A percentile compares a stretch with the other conserved stretches of the same genome.
Evolutionary conservation across 2,797 vertebrate species (phyloP).

Genomic region (Alfaro cultratus): DNA sequence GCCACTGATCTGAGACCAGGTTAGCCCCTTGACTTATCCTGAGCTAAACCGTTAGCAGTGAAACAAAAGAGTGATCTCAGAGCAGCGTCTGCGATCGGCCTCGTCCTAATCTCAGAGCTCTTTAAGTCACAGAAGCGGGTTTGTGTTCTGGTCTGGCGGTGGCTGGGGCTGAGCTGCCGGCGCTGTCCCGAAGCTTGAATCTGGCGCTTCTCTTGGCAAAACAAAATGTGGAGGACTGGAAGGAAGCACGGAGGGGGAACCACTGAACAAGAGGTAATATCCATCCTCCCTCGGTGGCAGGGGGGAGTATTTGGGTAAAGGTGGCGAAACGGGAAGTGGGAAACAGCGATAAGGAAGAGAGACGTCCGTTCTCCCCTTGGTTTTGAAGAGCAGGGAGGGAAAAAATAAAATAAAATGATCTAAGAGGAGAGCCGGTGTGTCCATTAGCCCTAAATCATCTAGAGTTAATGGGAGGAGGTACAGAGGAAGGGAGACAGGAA

Average conservation of each 20-base stretch:
- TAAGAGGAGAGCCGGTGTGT: slow-evolving; percentile 52
- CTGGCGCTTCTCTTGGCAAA: slow-evolving; percentile 74
- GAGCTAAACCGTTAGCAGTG: slow-evolving; percentile 60
- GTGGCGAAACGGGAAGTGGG: not conserved
- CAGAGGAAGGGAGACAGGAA: slow-evolving; percentile 21
- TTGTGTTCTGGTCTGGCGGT: slow-evolving; percentile 55
- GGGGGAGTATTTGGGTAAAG: slow-evolving; percentile 52
- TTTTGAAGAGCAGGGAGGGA: slow-evolving; percentile 11
- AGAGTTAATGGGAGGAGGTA: slow-evolving; percentile 66
- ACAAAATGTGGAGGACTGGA: slow-evolving; percentile 58
- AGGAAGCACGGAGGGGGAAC: slow-evolving; percentile 70
- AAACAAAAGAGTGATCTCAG: slow-evolving; percentile 49
- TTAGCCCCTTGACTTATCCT: slow-evolving; percentile 56
- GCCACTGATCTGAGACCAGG: slow-evolving; percentile 66
- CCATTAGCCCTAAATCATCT: slow-evolving; percentile 73
- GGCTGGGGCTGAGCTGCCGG: slow-evolving; percentile 51
- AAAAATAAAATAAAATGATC: slow-evolving; percentile 1
- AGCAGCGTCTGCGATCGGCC: slow-evolving; percentile 56
- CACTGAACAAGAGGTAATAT: slow-evolving; percentile 71
- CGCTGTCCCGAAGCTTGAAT: slow-evolving; percentile 42
- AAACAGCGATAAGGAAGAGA: slow-evolving; percentile 29
- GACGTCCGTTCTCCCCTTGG: slow-evolving; percentile 65
- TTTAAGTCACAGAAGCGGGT: slow-evolving; percentile 76
- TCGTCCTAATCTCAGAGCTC: slow-evolving; percentile 51
- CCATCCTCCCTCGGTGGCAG: slow-evolving; percentile 66